phyloP scores from a whole-genome alignment of 2,797 vertebrate genomes.

The Petrocephalus sullivani region DNA sequence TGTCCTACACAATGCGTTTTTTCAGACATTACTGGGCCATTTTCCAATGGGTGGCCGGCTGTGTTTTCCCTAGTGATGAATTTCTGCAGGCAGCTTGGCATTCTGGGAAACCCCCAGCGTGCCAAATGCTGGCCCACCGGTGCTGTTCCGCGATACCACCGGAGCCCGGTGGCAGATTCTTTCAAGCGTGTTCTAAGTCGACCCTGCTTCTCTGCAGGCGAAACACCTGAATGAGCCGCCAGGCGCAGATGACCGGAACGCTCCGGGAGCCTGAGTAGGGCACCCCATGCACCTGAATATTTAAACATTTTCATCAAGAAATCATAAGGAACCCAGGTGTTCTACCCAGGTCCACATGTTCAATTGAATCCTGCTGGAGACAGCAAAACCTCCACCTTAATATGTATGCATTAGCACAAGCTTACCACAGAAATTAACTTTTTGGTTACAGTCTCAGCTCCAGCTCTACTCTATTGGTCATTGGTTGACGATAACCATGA shows the following conservation, averaged over 20 bases:
- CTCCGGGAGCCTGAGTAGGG: not conserved
- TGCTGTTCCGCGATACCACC: not conserved
- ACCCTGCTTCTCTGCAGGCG: not conserved
- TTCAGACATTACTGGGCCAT: not conserved
- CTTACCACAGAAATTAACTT: not conserved
- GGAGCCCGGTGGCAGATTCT: not conserved
- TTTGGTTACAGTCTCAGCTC: not conserved
- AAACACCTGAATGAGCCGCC: not conserved
- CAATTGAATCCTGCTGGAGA: not conserved
- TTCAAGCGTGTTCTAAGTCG: not conserved
- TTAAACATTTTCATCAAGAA: conserved; percentile 15
- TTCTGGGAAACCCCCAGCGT: not conserved
- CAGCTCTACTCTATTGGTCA: not conserved
- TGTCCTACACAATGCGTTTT: not conserved
- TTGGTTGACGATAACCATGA: not conserved
- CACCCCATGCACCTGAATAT: conserved; percentile 6
- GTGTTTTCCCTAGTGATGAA: not conserved
- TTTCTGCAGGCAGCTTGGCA: conserved; percentile 3
- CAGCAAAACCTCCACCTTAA: not conserved
- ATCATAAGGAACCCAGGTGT: not conserved
- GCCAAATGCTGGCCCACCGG: not conserved
- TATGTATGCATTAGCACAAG: not conserved
- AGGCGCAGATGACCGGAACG: not conserved
- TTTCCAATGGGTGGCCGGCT: not conserved
- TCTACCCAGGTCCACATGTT: not conserved